phyloP scores from a whole-genome alignment of 2,888 invertebrate genomes.

The Boloria euphrosyne region DNA sequence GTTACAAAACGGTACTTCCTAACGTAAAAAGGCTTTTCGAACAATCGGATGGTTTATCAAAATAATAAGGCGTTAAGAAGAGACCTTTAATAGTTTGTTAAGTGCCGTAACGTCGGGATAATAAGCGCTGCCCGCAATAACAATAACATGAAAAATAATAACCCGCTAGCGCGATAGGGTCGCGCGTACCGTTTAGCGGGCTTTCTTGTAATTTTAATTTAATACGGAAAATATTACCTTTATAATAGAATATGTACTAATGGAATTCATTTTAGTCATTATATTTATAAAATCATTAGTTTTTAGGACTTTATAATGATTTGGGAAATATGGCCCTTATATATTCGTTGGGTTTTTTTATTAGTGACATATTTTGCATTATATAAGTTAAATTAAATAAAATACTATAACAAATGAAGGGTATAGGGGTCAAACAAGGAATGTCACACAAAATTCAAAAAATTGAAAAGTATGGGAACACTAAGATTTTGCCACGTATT shows the following conservation, averaged over 20 bases:
- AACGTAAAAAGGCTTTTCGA: conserved; percentile 38
- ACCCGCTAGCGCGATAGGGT: conserved; percentile 49
- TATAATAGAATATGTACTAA: not conserved
- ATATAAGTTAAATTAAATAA: too few species aligned
- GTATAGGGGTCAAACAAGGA: too few species aligned
- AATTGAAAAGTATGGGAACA: too few species aligned
- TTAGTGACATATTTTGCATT: too few species aligned
- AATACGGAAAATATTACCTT: conserved; percentile 8
- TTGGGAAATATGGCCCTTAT: too few species aligned
- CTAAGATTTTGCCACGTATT: too few species aligned
- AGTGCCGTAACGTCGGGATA: conserved; percentile 68
- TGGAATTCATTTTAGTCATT: not conserved
- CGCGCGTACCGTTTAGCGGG: conserved; percentile 33
- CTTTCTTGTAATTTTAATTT: conserved; percentile 42
- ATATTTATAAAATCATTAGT: too few species aligned
- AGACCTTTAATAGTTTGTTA: conserved; percentile 78
- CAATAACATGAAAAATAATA: conserved; percentile 79
- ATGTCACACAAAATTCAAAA: too few species aligned
- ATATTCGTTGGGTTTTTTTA: too few species aligned
- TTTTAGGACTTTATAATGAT: too few species aligned
- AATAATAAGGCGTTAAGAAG: conserved; percentile 67
- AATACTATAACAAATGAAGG: too few species aligned
- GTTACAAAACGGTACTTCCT: conserved; percentile 43
- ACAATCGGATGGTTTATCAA: conserved; percentile 64
- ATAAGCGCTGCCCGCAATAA: conserved; percentile 64